Conservation (phyloP, 2,888 invertebrate genomes). For the Drosophila anomelani region DNA sequence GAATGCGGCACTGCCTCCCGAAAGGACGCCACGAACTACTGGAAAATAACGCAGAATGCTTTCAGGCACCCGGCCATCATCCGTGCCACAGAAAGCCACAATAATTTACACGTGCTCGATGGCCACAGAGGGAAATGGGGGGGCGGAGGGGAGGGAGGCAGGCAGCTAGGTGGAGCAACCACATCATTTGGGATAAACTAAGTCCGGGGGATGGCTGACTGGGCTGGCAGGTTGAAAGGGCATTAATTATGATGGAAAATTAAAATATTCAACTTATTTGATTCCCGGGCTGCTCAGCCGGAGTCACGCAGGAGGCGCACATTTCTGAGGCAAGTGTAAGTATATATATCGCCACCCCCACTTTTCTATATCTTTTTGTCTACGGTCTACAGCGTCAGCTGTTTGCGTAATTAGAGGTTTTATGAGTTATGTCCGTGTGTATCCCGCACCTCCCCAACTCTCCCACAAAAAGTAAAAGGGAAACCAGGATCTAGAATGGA, state of each 20-base stretch:
- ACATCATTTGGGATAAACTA: constrained; percentile 41
- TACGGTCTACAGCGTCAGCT: constrained; percentile 63
- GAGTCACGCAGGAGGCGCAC: constrained; percentile 5
- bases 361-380: constrained; percentile 38
- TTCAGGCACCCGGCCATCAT: constrained; percentile 52
- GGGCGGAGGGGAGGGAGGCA: neutral
- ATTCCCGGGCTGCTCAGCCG: constrained; percentile 27
- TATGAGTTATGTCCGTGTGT: constrained; percentile 64
- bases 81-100: constrained; percentile 53
- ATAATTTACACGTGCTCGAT: constrained; percentile 62
- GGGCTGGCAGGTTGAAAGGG: constrained; percentile 35
- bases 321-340: constrained; percentile 3
- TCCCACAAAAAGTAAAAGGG: neutral
- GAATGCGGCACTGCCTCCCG: neutral
- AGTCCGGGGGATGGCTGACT: constrained; percentile 1
- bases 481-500: constrained; percentile 14
- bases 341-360: neutral
- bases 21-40: constrained; percentile 6
- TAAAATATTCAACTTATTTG: constrained; percentile 46
- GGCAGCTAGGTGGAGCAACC: constrained; percentile 21
- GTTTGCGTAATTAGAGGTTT: constrained; percentile 72
- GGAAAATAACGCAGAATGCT: constrained; percentile 43
- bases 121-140: constrained; percentile 24
- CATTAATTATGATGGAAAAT: constrained; percentile 48
- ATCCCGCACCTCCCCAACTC: neutral